Evolutionary conservation across 2,888 invertebrate genomes (phyloP).

Genomic region (Philereme vetulata): DNA sequence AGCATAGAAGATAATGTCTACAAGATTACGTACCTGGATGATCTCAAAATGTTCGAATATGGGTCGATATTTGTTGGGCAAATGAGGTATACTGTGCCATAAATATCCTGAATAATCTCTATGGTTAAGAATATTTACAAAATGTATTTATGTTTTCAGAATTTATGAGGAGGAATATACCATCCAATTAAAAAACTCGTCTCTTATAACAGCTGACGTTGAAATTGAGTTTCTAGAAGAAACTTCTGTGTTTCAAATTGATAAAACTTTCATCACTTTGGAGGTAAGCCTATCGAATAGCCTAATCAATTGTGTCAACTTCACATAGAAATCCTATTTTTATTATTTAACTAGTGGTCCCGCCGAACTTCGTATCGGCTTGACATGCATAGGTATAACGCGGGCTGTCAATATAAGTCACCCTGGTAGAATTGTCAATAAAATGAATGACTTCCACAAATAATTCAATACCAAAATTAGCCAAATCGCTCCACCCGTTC

Average conservation of each 20-base stretch:
- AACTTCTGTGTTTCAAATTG: slow-evolving; percentile 71
- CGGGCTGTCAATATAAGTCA: too few species aligned
- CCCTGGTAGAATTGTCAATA: too few species aligned
- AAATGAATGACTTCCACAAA: too few species aligned
- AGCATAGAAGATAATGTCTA: slow-evolving; percentile 67
- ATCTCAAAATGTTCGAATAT: slow-evolving; percentile 71
- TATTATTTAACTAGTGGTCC: too few species aligned
- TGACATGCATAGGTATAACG: too few species aligned
- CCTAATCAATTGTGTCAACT: too few species aligned
- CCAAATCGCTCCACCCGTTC: too few species aligned
- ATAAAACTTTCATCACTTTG: slow-evolving; percentile 62
- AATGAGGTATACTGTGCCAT: slow-evolving; percentile 50
- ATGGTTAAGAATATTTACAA: background rate
- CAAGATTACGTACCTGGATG: slow-evolving; percentile 72
- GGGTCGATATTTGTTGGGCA: slow-evolving; percentile 74
- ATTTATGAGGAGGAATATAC: slow-evolving; percentile 73
- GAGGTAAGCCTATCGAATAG: slow-evolving; percentile 50
- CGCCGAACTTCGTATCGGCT: too few species aligned
- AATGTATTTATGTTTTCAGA: slow-evolving; percentile 51
- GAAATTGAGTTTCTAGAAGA: slow-evolving; percentile 71
- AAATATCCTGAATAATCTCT: background rate
- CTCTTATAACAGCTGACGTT: slow-evolving; percentile 76
- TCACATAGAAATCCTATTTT: too few species aligned
- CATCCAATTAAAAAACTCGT: slow-evolving; percentile 82
- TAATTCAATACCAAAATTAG: too few species aligned